Evolutionary conservation across 2,888 invertebrate species (phyloP).

Genomic region (Helleia helle): DNA sequence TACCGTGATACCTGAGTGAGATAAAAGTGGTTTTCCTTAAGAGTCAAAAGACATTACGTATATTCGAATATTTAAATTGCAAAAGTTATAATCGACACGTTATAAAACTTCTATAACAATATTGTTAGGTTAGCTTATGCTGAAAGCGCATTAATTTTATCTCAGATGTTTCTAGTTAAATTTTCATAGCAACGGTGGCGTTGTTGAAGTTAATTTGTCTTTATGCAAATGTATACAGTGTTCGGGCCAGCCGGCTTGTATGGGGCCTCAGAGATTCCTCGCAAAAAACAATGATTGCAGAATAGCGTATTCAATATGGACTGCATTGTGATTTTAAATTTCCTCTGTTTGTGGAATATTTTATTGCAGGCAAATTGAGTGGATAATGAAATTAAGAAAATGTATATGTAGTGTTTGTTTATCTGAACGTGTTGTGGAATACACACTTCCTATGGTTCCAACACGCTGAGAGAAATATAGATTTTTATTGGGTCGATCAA

Average conservation of each 20-base stretch:
- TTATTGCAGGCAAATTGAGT: not conserved
- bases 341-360: not conserved
- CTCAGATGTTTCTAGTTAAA: conserved; percentile 30
- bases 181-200: conserved; percentile 35
- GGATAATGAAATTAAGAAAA: conserved; percentile 8
- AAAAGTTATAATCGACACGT: conserved; percentile 2
- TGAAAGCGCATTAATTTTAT: conserved; percentile 5
- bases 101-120: not conserved
- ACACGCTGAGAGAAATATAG: no score
- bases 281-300: conserved; percentile 21
- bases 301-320: conserved; percentile 21
- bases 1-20: no score
- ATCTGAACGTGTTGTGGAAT: conserved; percentile 16
- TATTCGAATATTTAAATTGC: not conserved
- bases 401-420: no score
- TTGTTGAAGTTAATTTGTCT: conserved; percentile 42
- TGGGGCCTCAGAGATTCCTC: conserved; percentile 18
- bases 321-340: conserved; percentile 10
- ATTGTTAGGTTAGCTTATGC: not conserved
- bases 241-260: conserved; percentile 20
- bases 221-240: conserved; percentile 48
- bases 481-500: no score
- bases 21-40: no score
- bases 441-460: not conserved
- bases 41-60: no score